Percentiles rank a stretch among this genome's conserved stretches.
phyloP scores from a whole-genome alignment of 2,113 vertebrate genomes.

The Neomonachus schauinslandi region DNA sequence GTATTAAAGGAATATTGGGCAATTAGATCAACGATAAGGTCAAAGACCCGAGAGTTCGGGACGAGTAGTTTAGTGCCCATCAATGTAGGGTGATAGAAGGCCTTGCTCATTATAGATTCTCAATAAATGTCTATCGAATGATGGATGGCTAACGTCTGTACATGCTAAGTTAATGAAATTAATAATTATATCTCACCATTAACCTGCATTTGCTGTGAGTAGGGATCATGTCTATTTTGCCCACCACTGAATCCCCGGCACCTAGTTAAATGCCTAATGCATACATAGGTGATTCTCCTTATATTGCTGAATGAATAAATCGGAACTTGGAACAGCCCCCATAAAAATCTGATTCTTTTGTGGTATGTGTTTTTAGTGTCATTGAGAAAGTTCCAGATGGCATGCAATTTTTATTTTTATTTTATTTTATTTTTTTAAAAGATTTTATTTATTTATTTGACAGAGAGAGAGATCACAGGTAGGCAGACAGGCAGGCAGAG shows the following conservation, averaged over 20 bases:
- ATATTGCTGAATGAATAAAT: not conserved
- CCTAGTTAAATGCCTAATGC: not conserved
- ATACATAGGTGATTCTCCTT: not conserved
- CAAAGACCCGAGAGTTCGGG: not conserved
- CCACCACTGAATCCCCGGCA: not conserved
- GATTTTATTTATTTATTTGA: too few relatives aligned
- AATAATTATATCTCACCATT: not conserved
- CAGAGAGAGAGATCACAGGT: too few relatives aligned
- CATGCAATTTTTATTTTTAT: not conserved
- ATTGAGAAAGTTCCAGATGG: not conserved
- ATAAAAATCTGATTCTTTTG: not conserved
- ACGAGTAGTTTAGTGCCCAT: not conserved
- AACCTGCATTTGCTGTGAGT: not conserved
- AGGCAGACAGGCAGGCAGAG: too few relatives aligned
- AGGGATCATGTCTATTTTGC: not conserved
- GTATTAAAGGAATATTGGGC: not conserved
- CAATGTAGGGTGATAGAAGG: not conserved
- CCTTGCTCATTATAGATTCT: not conserved
- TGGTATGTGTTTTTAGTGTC: not conserved
- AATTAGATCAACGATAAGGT: not conserved
- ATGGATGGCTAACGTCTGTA: not conserved
- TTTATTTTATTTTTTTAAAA: too few relatives aligned
- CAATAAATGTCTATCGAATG: not conserved
- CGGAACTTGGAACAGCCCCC: not conserved
- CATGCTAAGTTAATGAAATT: not conserved